Percentiles rank a stretch among this genome's conserved stretches.
Conservation (phyloP, 2,888 invertebrate species). For the Caprella mutica region DNA sequence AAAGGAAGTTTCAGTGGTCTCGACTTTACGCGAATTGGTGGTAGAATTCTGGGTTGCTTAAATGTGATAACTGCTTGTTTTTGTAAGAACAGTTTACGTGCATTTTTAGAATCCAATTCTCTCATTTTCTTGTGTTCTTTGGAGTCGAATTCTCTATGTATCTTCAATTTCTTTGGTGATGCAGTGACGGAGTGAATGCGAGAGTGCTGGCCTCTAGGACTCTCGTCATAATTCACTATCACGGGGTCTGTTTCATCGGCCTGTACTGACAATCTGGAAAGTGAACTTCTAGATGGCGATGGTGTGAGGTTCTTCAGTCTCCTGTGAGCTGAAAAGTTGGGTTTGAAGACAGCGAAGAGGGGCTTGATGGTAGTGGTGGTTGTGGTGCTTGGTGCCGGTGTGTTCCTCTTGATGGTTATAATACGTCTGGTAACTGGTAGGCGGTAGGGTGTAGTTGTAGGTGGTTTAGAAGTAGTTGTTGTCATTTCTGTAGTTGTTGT, state of each 20-base stretch:
- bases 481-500: background rate
- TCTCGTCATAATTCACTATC: background rate
- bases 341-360: no score
- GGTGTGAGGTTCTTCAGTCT: no score
- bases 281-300: no score
- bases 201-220: slow-evolving; percentile 1
- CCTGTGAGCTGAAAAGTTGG: no score
- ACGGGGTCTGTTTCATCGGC: background rate
- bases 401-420: background rate
- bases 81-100: slow-evolving; percentile 15
- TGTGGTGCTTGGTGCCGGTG: background rate
- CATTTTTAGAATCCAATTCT: slow-evolving; percentile 13
- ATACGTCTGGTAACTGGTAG: background rate
- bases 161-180: slow-evolving; percentile 1
- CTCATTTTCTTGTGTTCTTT: background rate
- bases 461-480: background rate
- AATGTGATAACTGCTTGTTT: slow-evolving; percentile 24
- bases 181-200: slow-evolving; percentile 6
- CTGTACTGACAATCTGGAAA: no score
- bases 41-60: slow-evolving; percentile 16
- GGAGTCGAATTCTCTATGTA: no score
- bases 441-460: background rate
- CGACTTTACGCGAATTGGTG: background rate
- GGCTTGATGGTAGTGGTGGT: no score
- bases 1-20: slow-evolving; percentile 1